These are phyloP conservation scores for Sterna hirundo DNA, from an alignment of 2,113 vertebrate species.

Conservation along the genomic window DNA sequence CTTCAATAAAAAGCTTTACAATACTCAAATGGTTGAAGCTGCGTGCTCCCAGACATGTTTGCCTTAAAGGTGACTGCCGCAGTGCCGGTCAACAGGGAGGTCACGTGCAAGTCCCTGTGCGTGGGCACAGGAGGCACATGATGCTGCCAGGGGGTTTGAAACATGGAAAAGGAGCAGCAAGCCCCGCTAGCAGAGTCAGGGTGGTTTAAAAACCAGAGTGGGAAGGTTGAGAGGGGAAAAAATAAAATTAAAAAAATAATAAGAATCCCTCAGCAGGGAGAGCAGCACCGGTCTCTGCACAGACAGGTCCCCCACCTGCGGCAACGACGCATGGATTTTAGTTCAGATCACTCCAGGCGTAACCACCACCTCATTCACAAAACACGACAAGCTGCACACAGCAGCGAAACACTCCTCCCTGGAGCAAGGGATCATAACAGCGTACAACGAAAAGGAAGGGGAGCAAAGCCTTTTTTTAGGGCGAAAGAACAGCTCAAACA, in stretches of 20 bases:
- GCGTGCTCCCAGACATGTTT: neutral
- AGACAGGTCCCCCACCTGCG: neutral
- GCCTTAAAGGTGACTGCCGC: neutral
- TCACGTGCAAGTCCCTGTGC: rapidly evolving
- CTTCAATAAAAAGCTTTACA: neutral
- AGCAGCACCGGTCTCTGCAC: neutral
- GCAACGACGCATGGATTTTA: neutral
- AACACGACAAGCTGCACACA: neutral
- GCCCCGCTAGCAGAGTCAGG: neutral
- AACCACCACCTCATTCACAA: neutral
- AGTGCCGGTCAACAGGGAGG: rapidly evolving
- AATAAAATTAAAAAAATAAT: neutral
- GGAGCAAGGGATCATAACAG: neutral
- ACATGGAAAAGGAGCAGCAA: neutral
- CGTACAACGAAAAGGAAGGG: neutral
- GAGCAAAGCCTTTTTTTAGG: neutral
- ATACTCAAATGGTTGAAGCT: neutral
- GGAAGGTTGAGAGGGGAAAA: neutral
- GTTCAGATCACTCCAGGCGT: neutral
- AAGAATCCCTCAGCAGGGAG: neutral
- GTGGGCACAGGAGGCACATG: rapidly evolving
- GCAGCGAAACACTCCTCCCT: neutral
- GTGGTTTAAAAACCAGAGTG: neutral
- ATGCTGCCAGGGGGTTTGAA: neutral
- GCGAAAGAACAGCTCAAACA: neutral